Percentiles rank a stretch among this genome's conserved stretches.
phyloP scores from a whole-genome alignment of 2,113 vertebrate species.

The Albula goreensis region DNA sequence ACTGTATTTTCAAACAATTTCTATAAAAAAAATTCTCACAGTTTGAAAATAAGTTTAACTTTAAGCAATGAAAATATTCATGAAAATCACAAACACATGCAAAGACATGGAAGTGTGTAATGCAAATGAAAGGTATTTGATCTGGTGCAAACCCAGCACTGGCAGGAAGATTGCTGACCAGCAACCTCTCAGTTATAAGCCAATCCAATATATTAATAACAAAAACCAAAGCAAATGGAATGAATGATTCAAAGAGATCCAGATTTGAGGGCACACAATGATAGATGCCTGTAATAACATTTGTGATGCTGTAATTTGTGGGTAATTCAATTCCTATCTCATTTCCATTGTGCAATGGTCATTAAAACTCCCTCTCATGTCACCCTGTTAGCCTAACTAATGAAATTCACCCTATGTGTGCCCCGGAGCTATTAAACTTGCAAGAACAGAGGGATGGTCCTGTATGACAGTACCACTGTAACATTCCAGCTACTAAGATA shows the following conservation, averaged over 20 bases:
- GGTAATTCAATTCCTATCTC: not conserved
- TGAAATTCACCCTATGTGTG: not conserved
- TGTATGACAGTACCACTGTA: no score
- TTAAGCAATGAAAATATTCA: not conserved
- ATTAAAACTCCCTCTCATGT: not conserved
- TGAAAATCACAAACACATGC: not conserved
- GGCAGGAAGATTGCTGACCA: not conserved
- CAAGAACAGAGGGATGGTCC: not conserved
- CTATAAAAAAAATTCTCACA: not conserved
- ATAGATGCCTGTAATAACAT: not conserved
- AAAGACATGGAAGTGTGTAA: not conserved
- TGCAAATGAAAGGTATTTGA: not conserved
- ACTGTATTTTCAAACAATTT: not conserved
- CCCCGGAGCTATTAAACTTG: not conserved
- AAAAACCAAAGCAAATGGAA: not conserved
- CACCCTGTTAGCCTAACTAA: not conserved
- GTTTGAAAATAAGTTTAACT: not conserved
- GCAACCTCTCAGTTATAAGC: not conserved
- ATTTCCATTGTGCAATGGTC: not conserved
- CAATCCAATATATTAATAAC: not conserved
- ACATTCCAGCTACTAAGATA: not conserved
- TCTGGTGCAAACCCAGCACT: not conserved
- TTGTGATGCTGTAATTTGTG: not conserved
- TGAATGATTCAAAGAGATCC: not conserved
- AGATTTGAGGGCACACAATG: not conserved